A percentile compares a stretch with the other conserved stretches of the same genome.
Conservation (phyloP, 1,140 invertebrate genomes). For the Spodoptera frugiperda region DNA sequence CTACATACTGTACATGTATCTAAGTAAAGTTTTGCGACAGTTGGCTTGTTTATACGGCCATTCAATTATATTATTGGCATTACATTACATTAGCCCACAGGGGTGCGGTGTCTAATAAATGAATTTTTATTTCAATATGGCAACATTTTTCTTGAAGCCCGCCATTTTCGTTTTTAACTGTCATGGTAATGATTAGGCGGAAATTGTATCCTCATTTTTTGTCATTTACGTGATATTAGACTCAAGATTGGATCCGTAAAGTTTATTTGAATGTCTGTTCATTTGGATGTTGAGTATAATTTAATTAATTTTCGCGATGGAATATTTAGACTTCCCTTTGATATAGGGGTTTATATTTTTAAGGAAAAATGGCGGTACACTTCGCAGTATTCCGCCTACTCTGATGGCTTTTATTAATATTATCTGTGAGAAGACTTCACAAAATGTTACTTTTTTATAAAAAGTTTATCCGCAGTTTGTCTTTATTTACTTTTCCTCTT, state of each 20-base stretch:
- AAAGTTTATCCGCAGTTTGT: too few species aligned
- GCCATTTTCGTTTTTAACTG: conserved; percentile 7
- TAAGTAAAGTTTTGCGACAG: background rate
- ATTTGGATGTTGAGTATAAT: background rate
- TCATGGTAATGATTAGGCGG: conserved; percentile 19
- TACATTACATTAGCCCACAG: conserved; percentile 25
- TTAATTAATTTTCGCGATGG: conserved; percentile 1
- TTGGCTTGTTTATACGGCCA: conserved; percentile 25
- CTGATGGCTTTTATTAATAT: too few species aligned
- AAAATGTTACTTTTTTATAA: too few species aligned
- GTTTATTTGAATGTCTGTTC: background rate
- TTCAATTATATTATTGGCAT: conserved; percentile 44
- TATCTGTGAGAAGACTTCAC: too few species aligned
- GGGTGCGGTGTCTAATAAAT: conserved; percentile 37
- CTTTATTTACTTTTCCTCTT: too few species aligned
- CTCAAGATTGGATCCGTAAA: background rate
- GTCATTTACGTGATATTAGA: background rate
- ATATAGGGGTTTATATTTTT: background rate
- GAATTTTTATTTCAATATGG: conserved; percentile 11
- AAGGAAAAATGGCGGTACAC: too few species aligned
- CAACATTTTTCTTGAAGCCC: conserved; percentile 6
- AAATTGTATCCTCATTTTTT: conserved; percentile 16
- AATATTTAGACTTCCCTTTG: background rate
- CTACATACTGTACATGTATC: conserved; percentile 1
- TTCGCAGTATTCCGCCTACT: too few species aligned